Percentiles rank a stretch among this genome's conserved stretches.
Conservation (phyloP, 1,140 invertebrate species). For the Pogonomyrmex californicus region DNA sequence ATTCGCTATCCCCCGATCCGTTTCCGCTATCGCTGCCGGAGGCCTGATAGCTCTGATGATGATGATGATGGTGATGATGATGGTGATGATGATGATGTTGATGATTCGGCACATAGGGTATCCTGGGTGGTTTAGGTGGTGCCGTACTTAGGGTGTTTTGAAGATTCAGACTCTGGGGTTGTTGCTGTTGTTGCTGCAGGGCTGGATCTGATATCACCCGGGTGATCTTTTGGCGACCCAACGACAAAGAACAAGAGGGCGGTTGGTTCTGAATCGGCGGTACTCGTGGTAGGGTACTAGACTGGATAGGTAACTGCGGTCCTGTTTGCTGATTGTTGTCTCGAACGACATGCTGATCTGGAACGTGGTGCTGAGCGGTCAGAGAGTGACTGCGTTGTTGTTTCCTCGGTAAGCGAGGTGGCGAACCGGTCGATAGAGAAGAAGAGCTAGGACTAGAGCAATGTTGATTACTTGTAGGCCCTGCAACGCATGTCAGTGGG, state of each 20-base stretch:
- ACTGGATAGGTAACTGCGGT: constrained; percentile 73
- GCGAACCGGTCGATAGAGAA: constrained; percentile 81
- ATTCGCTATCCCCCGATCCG: constrained; percentile 92
- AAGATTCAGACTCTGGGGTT: constrained; percentile 73
- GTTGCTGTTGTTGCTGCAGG: constrained; percentile 80
- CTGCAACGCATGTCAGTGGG: constrained; percentile 78
- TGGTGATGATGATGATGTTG: constrained; percentile 76
- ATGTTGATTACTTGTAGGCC: constrained; percentile 74
- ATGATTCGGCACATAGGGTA: constrained; percentile 85
- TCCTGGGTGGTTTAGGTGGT: constrained; percentile 91
- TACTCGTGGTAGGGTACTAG: constrained; percentile 83
- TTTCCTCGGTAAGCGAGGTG: constrained; percentile 81
- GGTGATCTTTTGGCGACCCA: constrained; percentile 84
- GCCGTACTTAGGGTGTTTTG: constrained; percentile 83
- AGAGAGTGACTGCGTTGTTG: constrained; percentile 84
- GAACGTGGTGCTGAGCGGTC: constrained; percentile 78
- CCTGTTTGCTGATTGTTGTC: constrained; percentile 68
- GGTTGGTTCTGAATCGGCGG: constrained; percentile 82
- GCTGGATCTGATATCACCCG: constrained; percentile 84
- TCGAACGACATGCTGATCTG: constrained; percentile 69
- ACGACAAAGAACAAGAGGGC: constrained; percentile 82
- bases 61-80: constrained; percentile 81
- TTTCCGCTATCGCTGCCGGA: constrained; percentile 96
- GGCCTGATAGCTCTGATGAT: constrained; percentile 89
- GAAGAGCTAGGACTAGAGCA: constrained; percentile 82